Evolutionary conservation across 2,113 vertebrate genomes (phyloP), one percentile per base, ranked within the genome.

Genomic region (Nothobranchius kuhntae): DNA sequence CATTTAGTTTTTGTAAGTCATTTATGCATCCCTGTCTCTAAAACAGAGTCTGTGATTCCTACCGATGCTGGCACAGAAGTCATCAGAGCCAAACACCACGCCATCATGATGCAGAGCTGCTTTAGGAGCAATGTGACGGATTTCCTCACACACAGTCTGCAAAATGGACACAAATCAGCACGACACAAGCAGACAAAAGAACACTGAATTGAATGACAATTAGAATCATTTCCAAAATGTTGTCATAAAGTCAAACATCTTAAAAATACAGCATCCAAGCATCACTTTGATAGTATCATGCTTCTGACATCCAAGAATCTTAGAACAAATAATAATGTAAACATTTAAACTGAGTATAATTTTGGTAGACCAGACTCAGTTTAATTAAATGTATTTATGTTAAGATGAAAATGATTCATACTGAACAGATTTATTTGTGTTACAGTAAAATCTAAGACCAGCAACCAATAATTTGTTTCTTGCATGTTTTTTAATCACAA

Each of bases 21-120:
- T 30, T 3, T 30, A 30, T 30, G 4, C 30, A 30, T 30, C 30
- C 2, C 30, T 30, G 2, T 21, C 7, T 17, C 26, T 24, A 11
- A 12, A 53, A 35, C 50, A 48, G 47, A 52, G 13, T 36, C 44
- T 57, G 30, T 9, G 7, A 61, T n/a, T 24, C 17, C 67, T 87
- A 99, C 98, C 97, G 95, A 99, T 98, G 89, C 96, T 99, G 92
- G 98, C 97, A 82, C 96, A 96, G 86, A 99, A 99, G 93, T 99
- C 98, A 78, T 99, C 97, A 64, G 96, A 98, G 90, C 97, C 98
- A 78, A 99, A 99, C 82, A 98, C 94, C 1, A 97, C 95, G 7
- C 93, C 96, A 10, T 98, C 98, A 79, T 98, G 94, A 79, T 92
- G 94, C 75, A 99, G 94, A 66, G 95, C 96, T 61, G 71, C 92